Base-by-base conservation (phyloP, 2,113 vertebrate genomes). In the Pungitius pungitius region DNA sequence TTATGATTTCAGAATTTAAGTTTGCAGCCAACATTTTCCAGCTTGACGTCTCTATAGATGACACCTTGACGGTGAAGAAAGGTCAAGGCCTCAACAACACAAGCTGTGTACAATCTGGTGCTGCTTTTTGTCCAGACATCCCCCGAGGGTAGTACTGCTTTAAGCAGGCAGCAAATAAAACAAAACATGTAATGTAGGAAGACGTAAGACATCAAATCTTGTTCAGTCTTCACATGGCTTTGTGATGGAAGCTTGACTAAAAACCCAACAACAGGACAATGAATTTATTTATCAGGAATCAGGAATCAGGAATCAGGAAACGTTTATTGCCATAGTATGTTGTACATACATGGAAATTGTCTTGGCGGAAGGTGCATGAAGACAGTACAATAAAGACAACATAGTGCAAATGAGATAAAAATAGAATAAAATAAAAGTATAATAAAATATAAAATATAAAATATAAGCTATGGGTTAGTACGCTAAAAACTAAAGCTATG, bases 1-100 rank as follows among this genome's bases (percentile, higher is more conserved):
- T 22, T n/a, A 13, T 8, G 22, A 37, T 37, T 14, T 64, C 18
- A 10, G 18, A 24, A 33, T 5, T 22, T 30, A 22, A 26, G n/a
- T 27, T 57, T 60, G 30, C 39, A 35, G 33, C 2, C 2, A 43
- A 94, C 89, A 64, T 94, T 94, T 73, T 93, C 93, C 8, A 93
- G 94, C 73, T 93, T 94, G 77, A 95, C 71, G 43, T 95, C 93
- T 85, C 94, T 90, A 58, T 94, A 93, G 74, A 92, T 18, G 22
- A 95, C 85, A 17, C 87, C 87, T 39, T 60, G 87, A 30, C 55
- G 14, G 54, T 94, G 92, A 42, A 95, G 92, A 82, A 91, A 94
- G 66, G 71, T 81, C 77, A 95, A 72, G 1, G 93, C 94, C 80
- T 94, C 92, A 4, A 91, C 73, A 26, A 93, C 91, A 62, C 94